Conservation (phyloP, 2,797 vertebrate genomes). For the Gambelia wislizenii region DNA sequence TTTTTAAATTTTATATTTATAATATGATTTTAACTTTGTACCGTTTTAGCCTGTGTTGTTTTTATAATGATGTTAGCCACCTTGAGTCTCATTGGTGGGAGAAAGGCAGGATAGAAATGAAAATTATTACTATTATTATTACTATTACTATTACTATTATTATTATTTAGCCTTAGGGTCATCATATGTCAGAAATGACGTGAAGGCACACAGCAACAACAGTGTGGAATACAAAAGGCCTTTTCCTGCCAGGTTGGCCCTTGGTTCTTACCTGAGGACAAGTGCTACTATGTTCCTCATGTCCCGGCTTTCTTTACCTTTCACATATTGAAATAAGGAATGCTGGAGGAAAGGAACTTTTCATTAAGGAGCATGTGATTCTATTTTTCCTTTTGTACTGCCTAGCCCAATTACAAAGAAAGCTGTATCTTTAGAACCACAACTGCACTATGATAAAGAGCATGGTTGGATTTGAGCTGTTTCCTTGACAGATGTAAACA, state of each 20-base stretch:
- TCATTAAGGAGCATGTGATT: not conserved
- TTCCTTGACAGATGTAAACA: conserved; percentile 3
- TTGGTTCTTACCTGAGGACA: not conserved
- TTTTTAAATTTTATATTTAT: no score
- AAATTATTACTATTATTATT: no score
- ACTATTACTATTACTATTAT: no score
- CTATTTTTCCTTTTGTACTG: conserved; percentile 1
- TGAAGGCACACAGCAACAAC: no score
- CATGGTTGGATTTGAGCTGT: not conserved
- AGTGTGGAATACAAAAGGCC: not conserved
- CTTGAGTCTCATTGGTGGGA: no score
- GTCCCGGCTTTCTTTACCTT: not conserved
- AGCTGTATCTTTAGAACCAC: conserved; percentile 23
- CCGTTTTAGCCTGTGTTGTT: no score
- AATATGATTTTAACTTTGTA: no score
- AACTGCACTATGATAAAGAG: conserved; percentile 23
- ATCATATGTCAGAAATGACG: no score
- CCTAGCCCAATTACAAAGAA: conserved; percentile 7
- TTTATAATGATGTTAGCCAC: no score
- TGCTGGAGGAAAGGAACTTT: not conserved
- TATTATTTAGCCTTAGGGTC: no score
- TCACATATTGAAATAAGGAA: not conserved
- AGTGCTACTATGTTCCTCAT: not conserved
- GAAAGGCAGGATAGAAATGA: no score
- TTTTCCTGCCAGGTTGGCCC: not conserved